Base-by-base conservation (phyloP, 2,113 vertebrate species). In the Alligator sinensis region DNA sequence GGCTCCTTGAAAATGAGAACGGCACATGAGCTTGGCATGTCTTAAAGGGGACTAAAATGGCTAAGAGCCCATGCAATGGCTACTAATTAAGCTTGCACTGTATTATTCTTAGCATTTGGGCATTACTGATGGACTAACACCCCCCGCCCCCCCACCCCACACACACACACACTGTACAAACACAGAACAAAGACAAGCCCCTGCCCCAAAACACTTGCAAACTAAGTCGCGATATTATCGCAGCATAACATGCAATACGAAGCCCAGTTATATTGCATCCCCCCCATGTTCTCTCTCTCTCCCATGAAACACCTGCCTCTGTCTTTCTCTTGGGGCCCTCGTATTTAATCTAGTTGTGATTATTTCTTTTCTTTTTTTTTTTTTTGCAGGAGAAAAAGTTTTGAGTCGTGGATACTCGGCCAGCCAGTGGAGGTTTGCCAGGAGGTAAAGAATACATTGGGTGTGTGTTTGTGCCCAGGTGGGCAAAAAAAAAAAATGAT, bases 351-450 rank as follows among this genome's bases (percentile, higher is more conserved):
- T 19, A 34, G 21, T 5, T 11, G 27, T 19, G 47, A 27, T 6
- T 8, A 47, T 28, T 68, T 22, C 28, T 18, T 17, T 6, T 54
- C n/a, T 5, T 17, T 38, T 59, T 8, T n/a, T n/a, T 24, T 1
- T 3, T 1, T 7, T 12, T 25, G 9, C 66, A 57, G 5, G 28
- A 64, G 27, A 12, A 16, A 2, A 64, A 24, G 27, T 47, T 3
- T 16, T 55, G 9, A 55, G 25, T 55, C 55, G 8, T 6, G 34
- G 11, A 16, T 18, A 17, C 15, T 14, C 16, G 19, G 3, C 9
- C n/a, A 19, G 3, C 7, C 61, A 61, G 8, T 7, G n/a, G 55
- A 62, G 5, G 1, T 2, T 19, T 22, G 24, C n/a, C 6, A 16
- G 22, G 10, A 28, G 7, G 7, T 27, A 19, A 47, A n/a, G 15